Conservation (phyloP, 2,888 invertebrate genomes). For the Pyrgus malvae region DNA sequence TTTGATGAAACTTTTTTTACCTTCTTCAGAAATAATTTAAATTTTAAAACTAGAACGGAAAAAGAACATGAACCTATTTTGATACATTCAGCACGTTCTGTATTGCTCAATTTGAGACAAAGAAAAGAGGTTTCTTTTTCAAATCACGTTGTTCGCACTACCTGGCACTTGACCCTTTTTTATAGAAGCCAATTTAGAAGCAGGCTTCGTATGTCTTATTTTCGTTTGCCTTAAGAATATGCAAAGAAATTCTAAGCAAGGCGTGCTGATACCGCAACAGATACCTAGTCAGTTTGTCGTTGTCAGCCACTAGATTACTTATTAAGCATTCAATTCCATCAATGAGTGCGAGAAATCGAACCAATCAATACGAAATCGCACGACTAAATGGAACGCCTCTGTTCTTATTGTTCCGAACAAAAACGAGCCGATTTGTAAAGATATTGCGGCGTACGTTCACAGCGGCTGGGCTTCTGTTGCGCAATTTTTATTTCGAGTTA, state of each 20-base stretch:
- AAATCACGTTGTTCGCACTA: conserved; percentile 18
- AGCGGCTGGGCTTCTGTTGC: conserved; percentile 26
- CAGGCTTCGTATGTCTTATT: conserved; percentile 20
- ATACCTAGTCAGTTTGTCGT: conserved; percentile 1
- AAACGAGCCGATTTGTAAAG: conserved; percentile 49
- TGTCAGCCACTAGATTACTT: conserved; percentile 10
- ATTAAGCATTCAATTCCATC: conserved; percentile 23
- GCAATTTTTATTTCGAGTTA: conserved; percentile 40
- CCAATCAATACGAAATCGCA: conserved; percentile 50
- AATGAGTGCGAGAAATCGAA: conserved; percentile 48
- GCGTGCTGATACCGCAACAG: background rate
- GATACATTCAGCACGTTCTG: conserved; percentile 11
- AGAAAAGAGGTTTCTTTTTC: conserved; percentile 13
- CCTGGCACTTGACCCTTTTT: conserved; percentile 26
- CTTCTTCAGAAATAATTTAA: background rate
- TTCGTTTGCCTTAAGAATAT: conserved; percentile 17
- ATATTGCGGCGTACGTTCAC: conserved; percentile 31
- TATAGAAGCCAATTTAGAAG: conserved; percentile 18
- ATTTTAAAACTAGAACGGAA: background rate
- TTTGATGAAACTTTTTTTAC: conserved; percentile 12
- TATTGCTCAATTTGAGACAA: conserved; percentile 15
- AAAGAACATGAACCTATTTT: background rate
- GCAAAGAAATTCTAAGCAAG: conserved; percentile 3
- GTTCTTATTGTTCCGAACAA: conserved; percentile 46
- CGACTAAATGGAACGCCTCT: conserved; percentile 44